Base-by-base conservation (phyloP, 2,888 invertebrate species). In the Tetramorium bicarinatum region DNA sequence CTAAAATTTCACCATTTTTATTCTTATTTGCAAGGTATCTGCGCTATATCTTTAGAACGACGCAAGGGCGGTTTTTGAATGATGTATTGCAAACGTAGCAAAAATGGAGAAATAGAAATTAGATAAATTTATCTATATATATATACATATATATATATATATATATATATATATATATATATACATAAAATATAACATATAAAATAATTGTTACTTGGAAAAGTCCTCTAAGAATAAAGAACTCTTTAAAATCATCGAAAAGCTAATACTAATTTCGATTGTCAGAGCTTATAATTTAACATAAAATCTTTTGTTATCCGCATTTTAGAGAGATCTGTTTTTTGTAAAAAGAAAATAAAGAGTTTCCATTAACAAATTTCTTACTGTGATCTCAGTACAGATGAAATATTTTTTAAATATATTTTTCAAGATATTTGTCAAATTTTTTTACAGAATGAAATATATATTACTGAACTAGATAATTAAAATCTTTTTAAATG, bases 1-100 rank as follows among this genome's bases (percentile, higher is more conserved):
- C 89, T 85, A 87, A 85, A 87, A 49, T 89, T 88, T 83, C 76
- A 84, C 76, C 77, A 72, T 47, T 15, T 29, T 13, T n/a, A 38
- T 15, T 25, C 11, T 54, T 91, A 91, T 92, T 92, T 90, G 89
- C 90, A 87, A 91, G 88, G 90, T 93, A 89, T 91, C 92, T 91
- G 92, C 85, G 89, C 90, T 92, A 91, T 91, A 92, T 93, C 92
- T 89, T 89, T 75, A 81, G 85, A 84, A 67, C 61, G 75, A 67
- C 59, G 77, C 67, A 49, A 79, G 81, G 80, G 85, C 85, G 71
- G 69, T 83, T 87, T 85, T 86, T 81, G 72, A 83, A 90, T 90
- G 89, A 91, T 88, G 85, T 90, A 92, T 91, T 87, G 88, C 87
- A 83, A 87, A 85, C 83, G 86, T 91, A 87, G 89, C 90, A 83